These are phyloP conservation scores for Triops cancriformis DNA, from an alignment of 1,140 invertebrate species.

Conservation along the genomic window DNA sequence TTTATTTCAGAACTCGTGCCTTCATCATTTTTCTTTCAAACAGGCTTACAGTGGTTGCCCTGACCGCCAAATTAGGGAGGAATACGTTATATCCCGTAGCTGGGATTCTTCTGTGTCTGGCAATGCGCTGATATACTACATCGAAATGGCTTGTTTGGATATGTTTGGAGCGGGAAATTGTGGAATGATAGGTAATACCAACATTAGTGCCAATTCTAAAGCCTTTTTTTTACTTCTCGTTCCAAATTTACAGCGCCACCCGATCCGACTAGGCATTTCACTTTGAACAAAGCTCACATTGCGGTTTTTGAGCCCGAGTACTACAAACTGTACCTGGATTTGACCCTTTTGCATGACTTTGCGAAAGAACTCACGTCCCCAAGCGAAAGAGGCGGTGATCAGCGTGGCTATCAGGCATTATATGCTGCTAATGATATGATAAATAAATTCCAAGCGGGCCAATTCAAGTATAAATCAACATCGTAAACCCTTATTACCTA, in stretches of 20 bases:
- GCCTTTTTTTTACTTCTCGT: neutral
- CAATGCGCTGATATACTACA: conserved; percentile 35
- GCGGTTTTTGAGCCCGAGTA: conserved; percentile 41
- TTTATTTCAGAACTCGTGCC: neutral
- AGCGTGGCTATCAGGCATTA: conserved; percentile 43
- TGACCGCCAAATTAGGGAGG: conserved; percentile 30
- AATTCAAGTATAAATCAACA: conserved; percentile 28
- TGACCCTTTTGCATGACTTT: conserved; percentile 42
- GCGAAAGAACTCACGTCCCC: conserved; percentile 36
- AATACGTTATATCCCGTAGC: conserved; percentile 32
- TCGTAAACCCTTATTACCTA: conserved; percentile 30
- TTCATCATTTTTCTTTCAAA: neutral
- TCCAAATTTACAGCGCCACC: conserved; percentile 36
- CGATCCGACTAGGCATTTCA: conserved; percentile 39
- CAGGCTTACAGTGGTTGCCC: conserved; percentile 26
- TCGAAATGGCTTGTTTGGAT: conserved; percentile 47
- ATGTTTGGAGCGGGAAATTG: conserved; percentile 43
- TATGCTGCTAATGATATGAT: conserved; percentile 47
- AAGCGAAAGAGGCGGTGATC: conserved; percentile 34
- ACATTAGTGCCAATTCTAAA: neutral
- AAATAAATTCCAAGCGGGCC: conserved; percentile 36
- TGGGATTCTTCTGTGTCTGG: conserved; percentile 23
- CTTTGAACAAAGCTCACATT: conserved; percentile 40
- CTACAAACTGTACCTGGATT: conserved; percentile 42
- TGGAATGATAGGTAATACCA: conserved; percentile 36